phyloP scores from a whole-genome alignment of 2,113 vertebrate genomes.

The Silurus glanis region DNA sequence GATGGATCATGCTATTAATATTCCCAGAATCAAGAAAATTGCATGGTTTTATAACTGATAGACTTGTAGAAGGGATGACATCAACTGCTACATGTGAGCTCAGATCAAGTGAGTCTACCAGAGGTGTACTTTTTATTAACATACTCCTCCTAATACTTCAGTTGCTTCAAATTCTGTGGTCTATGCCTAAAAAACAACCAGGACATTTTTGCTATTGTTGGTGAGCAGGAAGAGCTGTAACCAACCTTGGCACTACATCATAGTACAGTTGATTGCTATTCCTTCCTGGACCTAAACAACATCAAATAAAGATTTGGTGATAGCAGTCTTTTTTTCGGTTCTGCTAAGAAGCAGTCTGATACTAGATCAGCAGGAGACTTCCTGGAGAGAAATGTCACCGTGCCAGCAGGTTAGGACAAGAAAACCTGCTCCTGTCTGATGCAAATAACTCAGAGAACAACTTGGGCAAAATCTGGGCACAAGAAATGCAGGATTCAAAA shows the following conservation, averaged over 20 bases:
- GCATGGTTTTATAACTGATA: not conserved
- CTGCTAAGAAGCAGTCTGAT: conserved; percentile 12
- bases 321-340: conserved; percentile 56
- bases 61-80: not conserved
- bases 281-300: conserved; percentile 50
- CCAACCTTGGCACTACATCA: conserved; percentile 37
- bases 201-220: not conserved
- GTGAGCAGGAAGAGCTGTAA: not conserved
- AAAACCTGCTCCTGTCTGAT: not conserved
- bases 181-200: not conserved
- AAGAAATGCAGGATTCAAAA: conserved; percentile 30
- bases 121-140: not conserved
- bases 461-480: conserved; percentile 40
- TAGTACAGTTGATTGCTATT: conserved; percentile 51
- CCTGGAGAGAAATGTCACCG: conserved; percentile 32
- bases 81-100: not conserved
- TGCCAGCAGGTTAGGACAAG: conserved; percentile 7
- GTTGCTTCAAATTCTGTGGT: not conserved
- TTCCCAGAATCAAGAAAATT: not conserved
- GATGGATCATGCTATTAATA: conserved; percentile 1
- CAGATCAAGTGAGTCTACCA: not conserved
- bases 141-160: not conserved
- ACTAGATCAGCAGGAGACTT: conserved; percentile 36
- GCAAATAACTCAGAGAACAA: conserved; percentile 50
- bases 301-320: conserved; percentile 58